Evolutionary conservation across 2,113 vertebrate genomes (phyloP).

Genomic region (Ailurus styani): DNA sequence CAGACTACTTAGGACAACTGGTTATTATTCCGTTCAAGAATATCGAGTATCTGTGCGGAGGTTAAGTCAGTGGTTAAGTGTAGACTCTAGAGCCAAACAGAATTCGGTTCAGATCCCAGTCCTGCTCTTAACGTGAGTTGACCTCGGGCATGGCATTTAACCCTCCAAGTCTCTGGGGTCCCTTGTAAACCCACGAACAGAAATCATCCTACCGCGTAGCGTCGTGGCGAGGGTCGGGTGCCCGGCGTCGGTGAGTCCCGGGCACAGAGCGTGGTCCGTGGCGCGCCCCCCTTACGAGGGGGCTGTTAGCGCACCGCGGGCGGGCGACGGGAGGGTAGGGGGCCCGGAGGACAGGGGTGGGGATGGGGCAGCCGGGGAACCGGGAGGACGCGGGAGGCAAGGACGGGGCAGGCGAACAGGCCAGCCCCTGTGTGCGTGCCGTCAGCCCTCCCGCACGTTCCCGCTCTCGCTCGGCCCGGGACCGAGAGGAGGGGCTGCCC

Average conservation of each 20-base stretch:
- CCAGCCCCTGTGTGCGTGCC: neutral
- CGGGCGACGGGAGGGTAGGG: neutral
- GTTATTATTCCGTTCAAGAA: neutral
- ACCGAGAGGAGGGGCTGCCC: neutral
- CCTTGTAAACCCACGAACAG: no score
- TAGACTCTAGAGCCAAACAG: neutral
- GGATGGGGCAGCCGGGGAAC: no score
- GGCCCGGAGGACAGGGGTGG: neutral
- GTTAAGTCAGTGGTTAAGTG: accelerated
- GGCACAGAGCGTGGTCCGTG: accelerated
- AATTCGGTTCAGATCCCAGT: neutral
- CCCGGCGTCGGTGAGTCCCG: accelerated
- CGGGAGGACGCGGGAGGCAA: accelerated
- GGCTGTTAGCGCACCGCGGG: accelerated
- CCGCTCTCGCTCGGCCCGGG: neutral
- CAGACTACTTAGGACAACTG: neutral
- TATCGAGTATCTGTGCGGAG: neutral
- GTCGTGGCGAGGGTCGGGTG: accelerated
- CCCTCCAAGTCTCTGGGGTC: neutral
- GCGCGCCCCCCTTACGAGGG: neutral
- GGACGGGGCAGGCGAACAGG: accelerated
- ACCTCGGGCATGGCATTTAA: accelerated
- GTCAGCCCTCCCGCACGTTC: neutral
- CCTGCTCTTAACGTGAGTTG: neutral
- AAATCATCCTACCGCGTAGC: accelerated